These are phyloP conservation scores for Apteryx owenii DNA, from an alignment of 2,113 vertebrate species.

Conservation along the genomic window DNA sequence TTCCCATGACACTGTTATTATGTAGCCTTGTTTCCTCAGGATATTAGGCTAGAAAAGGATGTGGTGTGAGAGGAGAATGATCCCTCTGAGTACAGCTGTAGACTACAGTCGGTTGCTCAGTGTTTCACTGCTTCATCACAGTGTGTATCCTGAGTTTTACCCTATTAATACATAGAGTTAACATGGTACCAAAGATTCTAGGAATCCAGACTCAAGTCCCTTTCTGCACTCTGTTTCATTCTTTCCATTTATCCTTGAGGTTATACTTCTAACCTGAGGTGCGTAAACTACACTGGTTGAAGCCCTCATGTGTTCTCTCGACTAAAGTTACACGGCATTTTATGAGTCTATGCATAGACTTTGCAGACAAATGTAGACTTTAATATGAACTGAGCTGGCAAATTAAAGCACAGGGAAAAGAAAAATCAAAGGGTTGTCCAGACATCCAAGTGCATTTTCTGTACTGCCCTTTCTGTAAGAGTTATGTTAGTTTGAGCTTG, in stretches of 20 bases:
- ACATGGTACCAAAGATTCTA: not conserved
- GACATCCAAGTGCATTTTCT: not conserved
- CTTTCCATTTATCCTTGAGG: not conserved
- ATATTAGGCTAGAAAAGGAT: not conserved
- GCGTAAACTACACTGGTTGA: not conserved
- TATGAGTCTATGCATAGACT: not conserved
- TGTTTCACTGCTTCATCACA: not conserved
- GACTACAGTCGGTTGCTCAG: not conserved
- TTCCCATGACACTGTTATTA: not conserved
- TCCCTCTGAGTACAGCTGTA: not conserved
- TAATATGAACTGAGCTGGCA: not conserved
- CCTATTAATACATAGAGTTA: not conserved
- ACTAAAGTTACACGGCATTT: not conserved
- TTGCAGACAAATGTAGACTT: not conserved
- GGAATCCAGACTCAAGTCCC: not conserved
- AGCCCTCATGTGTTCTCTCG: not conserved
- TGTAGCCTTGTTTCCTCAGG: not conserved
- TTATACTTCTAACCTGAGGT: not conserved
- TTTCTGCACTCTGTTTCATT: not conserved
- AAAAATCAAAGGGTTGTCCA: not conserved
- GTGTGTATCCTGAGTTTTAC: not conserved
- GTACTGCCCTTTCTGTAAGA: not conserved
- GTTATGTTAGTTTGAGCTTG: accelerated
- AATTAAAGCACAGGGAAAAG: not conserved
- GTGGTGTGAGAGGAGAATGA: not conserved